Conservation (phyloP, 2,113 vertebrate genomes). For the Loxodonta africana region DNA sequence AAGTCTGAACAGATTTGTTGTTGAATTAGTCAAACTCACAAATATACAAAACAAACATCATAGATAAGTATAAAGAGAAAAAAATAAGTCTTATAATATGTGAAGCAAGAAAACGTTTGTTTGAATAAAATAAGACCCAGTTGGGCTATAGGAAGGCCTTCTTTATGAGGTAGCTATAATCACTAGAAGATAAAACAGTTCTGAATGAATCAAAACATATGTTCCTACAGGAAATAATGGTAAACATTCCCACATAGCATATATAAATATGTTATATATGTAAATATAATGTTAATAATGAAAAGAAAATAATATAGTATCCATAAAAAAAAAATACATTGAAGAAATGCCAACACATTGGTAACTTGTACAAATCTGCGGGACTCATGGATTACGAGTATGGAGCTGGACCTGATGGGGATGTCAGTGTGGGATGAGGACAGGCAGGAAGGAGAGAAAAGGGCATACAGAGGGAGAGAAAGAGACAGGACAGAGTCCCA, state of each 20-base stretch:
- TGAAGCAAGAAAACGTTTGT: neutral
- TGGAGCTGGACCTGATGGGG: neutral
- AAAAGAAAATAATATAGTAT: neutral
- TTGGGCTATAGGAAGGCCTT: neutral
- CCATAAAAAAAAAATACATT: neutral
- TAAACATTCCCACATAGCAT: neutral
- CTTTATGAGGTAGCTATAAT: neutral
- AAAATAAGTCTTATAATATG: neutral
- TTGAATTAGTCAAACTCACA: neutral
- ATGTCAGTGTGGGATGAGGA: neutral
- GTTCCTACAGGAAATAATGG: neutral
- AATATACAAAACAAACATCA: neutral
- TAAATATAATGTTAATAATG: neutral
- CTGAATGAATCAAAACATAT: neutral
- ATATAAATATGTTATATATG: neutral
- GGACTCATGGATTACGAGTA: accelerated
- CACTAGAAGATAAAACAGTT: neutral
- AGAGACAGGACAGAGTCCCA: accelerated
- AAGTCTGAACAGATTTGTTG: neutral
- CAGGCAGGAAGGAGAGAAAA: no score
- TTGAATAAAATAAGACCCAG: neutral
- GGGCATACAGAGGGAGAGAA: no score
- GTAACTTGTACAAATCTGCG: neutral
- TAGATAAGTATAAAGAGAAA: neutral
- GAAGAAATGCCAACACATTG: neutral